These are phyloP conservation scores for Drosophila rellima DNA, from an alignment of 2,888 invertebrate genomes.

Conservation along the genomic window DNA sequence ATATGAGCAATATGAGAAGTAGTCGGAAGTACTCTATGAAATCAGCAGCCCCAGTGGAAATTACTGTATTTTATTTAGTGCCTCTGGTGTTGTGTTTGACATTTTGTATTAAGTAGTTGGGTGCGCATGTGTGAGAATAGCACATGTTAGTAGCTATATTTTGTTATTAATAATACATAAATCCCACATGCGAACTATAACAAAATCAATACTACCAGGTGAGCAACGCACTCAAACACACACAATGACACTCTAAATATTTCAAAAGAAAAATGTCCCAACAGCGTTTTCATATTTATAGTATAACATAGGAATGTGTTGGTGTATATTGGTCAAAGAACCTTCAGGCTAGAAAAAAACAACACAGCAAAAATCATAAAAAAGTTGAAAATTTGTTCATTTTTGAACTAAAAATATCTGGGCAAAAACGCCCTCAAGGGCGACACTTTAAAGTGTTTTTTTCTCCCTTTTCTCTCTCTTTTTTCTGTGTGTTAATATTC, in stretches of 20 bases:
- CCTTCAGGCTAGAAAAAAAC: conserved; percentile 22
- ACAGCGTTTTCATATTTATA: background rate
- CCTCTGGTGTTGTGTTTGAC: conserved; percentile 5
- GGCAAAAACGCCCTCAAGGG: conserved; percentile 26
- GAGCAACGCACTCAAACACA: conserved; percentile 15
- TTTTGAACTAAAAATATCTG: conserved; percentile 37
- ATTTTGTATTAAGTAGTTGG: background rate
- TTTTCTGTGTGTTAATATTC: conserved; percentile 68
- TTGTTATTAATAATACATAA: conserved; percentile 74
- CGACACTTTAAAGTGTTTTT: conserved; percentile 42
- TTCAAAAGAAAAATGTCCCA: conserved; percentile 43
- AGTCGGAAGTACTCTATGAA: conserved; percentile 22
- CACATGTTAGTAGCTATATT: conserved; percentile 60
- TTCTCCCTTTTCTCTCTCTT: conserved; percentile 25
- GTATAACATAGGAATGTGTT: background rate
- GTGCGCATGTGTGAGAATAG: conserved; percentile 46
- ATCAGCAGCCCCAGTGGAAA: conserved; percentile 40
- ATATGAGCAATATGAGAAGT: no score
- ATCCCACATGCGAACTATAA: conserved; percentile 69
- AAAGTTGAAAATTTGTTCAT: conserved; percentile 41
- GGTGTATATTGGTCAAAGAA: conserved; percentile 30
- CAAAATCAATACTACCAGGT: conserved; percentile 77
- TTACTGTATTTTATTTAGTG: conserved; percentile 29
- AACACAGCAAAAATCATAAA: conserved; percentile 10
- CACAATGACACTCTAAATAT: conserved; percentile 42